Conservation (phyloP, 2,797 vertebrate species). For the Silurus lanzhouensis region DNA sequence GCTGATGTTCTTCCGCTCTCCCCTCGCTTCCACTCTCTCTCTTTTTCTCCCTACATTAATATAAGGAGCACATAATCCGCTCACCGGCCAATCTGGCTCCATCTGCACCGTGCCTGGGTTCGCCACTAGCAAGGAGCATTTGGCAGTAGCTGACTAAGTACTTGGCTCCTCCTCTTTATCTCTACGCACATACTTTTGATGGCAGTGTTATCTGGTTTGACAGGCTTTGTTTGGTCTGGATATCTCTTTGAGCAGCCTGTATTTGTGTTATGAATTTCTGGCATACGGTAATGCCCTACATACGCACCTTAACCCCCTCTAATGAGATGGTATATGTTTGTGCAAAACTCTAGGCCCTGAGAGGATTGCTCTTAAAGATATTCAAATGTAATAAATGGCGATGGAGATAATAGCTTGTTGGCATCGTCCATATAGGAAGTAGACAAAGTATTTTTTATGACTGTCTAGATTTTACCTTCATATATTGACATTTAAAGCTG, state of each 20-base stretch:
- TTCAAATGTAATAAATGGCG: background rate
- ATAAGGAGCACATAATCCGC: slow-evolving; percentile 69
- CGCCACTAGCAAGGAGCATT: slow-evolving; percentile 69
- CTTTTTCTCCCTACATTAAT: slow-evolving; percentile 59
- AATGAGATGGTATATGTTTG: slow-evolving; percentile 23
- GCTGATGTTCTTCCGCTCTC: slow-evolving; percentile 54
- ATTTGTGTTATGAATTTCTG: slow-evolving; percentile 81
- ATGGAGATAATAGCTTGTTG: background rate
- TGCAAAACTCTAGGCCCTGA: background rate
- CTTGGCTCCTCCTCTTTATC: slow-evolving; percentile 67
- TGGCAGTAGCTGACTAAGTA: slow-evolving; percentile 67
- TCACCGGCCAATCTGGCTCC: slow-evolving; percentile 67
- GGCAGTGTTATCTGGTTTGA: slow-evolving; percentile 76
- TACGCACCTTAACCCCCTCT: slow-evolving; percentile 71
- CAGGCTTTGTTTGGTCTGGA: slow-evolving; percentile 82
- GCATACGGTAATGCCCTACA: slow-evolving; percentile 75
- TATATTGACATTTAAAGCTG: background rate
- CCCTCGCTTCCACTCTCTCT: background rate
- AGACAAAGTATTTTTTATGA: background rate
- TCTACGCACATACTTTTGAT: slow-evolving; percentile 81
- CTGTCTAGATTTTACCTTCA: background rate
- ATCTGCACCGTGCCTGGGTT: slow-evolving; percentile 70
- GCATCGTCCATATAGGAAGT: background rate
- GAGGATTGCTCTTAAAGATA: slow-evolving; percentile 26
- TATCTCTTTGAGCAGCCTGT: slow-evolving; percentile 82